phyloP scores from a whole-genome alignment of 2,888 invertebrate species.

The Steromphala cineraria region DNA sequence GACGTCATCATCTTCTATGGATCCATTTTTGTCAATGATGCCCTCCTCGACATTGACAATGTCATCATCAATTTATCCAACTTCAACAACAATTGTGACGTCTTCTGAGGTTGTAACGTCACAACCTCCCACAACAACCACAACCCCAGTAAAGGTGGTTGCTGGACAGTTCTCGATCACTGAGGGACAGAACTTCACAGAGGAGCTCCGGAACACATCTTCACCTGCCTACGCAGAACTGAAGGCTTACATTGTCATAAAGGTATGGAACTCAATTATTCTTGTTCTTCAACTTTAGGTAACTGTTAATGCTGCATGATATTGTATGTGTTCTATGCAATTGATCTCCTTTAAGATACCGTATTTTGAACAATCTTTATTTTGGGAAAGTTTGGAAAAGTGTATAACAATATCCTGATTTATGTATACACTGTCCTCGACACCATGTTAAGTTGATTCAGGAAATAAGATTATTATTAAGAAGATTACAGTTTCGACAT shows the following conservation, averaged over 20 bases:
- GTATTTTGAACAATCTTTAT: no score
- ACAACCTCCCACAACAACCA: background rate
- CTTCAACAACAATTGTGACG: conserved; percentile 1
- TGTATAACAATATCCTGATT: no score
- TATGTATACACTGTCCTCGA: no score
- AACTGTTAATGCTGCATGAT: no score
- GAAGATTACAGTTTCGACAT: no score
- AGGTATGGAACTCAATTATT: background rate
- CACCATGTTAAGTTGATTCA: no score
- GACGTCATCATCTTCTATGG: background rate
- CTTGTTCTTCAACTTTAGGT: no score
- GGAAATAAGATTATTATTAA: no score
- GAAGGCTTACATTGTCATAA: background rate
- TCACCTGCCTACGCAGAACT: background rate
- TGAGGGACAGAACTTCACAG: conserved; percentile 6
- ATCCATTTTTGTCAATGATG: background rate
- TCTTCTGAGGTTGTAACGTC: background rate
- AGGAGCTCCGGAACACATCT: conserved; percentile 6
- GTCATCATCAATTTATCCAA: background rate
- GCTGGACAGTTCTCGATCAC: conserved; percentile 13
- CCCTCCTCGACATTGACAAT: background rate
- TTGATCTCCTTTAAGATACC: no score
- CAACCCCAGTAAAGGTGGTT: background rate
- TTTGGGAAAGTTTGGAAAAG: no score
- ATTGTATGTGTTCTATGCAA: no score